Evolutionary conservation across 1,140 invertebrate species (phyloP).

Genomic region (Drosophila obscura): DNA sequence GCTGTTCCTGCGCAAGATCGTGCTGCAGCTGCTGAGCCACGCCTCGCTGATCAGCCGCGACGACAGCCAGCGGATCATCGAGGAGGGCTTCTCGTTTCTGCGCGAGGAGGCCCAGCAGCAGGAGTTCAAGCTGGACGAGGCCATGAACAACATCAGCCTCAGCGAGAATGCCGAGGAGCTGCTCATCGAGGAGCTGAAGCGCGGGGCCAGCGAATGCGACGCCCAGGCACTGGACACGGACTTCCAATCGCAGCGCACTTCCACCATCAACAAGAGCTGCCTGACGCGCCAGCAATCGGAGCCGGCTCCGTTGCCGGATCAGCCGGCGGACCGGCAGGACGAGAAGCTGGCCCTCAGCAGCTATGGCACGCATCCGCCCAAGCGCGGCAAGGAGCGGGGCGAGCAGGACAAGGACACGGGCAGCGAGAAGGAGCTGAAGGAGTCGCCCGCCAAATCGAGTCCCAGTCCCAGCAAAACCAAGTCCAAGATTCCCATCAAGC

Average conservation of each 20-base stretch:
- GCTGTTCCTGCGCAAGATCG: constrained; percentile 92
- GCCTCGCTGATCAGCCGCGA: constrained; percentile 84
- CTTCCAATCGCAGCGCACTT: constrained; percentile 69
- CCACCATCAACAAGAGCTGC: constrained; percentile 61
- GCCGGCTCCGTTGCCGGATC: constrained; percentile 53
- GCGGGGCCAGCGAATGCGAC: constrained; percentile 61
- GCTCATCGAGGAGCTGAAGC: constrained; percentile 76
- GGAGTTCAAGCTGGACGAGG: constrained; percentile 78
- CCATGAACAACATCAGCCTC: constrained; percentile 77
- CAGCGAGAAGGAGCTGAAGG: constrained; percentile 65
- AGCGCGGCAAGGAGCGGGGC: constrained; percentile 52
- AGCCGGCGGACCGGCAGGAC: constrained; percentile 1
- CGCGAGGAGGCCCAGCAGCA: constrained; percentile 76
- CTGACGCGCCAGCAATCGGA: constrained; percentile 78
- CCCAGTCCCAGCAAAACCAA: constrained; percentile 75
- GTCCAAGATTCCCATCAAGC: constrained; percentile 82
- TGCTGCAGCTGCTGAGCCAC: constrained; percentile 90
- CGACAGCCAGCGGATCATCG: constrained; percentile 74
- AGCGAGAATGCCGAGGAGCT: constrained; percentile 79
- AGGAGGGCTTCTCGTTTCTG: constrained; percentile 78
- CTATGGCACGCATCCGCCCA: constrained; percentile 81
- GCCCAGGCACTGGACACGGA: constrained; percentile 55
- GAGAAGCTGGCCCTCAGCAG: constrained; percentile 41
- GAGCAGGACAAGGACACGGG: constrained; percentile 76
- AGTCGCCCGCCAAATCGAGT: constrained; percentile 57